Conservation (phyloP, 2,113 vertebrate species). For the Uria lomvia region DNA sequence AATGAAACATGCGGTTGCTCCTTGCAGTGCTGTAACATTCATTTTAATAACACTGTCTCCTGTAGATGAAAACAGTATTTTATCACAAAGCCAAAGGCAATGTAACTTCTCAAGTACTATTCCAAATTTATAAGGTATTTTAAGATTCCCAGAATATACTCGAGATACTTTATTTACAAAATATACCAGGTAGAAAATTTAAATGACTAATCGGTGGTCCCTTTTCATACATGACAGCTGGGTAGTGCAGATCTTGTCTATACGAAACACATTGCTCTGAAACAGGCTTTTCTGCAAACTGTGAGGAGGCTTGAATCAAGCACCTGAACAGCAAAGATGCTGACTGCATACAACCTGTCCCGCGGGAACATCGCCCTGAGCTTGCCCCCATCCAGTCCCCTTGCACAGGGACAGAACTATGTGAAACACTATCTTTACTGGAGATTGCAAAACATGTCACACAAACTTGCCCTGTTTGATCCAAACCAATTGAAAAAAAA, state of each 20-base stretch:
- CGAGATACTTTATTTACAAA: background rate
- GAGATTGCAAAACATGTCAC: background rate
- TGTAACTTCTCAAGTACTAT: background rate
- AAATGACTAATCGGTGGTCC: background rate
- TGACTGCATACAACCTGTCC: background rate
- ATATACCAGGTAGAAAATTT: background rate
- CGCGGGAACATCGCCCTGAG: accelerated
- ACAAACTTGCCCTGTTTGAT: background rate
- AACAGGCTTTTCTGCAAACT: background rate
- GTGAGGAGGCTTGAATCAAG: background rate
- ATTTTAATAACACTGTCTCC: background rate
- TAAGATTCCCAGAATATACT: background rate
- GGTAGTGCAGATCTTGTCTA: background rate
- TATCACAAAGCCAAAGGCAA: background rate
- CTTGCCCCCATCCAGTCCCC: background rate
- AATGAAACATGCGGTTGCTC: background rate
- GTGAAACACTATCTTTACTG: background rate
- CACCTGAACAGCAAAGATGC: background rate
- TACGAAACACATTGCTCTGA: background rate
- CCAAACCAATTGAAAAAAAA: background rate
- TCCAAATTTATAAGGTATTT: background rate
- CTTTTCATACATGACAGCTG: background rate
- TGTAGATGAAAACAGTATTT: background rate
- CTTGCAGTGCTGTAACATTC: background rate
- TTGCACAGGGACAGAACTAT: background rate